Evolutionary conservation across 2,113 vertebrate genomes (phyloP).

Genomic region (Pteruthius melanotis): DNA sequence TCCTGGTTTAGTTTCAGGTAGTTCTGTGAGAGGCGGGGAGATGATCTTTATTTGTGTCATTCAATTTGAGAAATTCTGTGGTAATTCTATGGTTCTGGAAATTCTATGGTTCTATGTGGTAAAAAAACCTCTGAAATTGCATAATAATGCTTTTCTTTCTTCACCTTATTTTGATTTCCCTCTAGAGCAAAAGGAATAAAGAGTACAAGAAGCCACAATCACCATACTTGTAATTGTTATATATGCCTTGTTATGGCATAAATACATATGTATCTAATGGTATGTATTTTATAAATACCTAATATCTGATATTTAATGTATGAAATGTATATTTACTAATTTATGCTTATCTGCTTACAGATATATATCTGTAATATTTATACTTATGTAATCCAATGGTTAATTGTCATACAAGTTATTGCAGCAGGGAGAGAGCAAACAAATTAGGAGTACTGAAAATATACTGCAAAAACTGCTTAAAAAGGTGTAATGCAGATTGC

Average conservation of each 20-base stretch:
- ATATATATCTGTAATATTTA: background rate
- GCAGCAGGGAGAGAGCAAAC: background rate
- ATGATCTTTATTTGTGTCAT: background rate
- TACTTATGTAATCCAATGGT: background rate
- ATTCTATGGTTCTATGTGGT: background rate
- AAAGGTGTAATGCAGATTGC: background rate
- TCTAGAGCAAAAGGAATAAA: background rate
- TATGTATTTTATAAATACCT: background rate
- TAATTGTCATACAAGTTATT: background rate
- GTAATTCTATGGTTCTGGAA: too few relatives aligned
- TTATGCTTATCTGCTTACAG: background rate
- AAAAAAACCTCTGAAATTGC: background rate
- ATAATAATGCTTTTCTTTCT: background rate
- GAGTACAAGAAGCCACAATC: background rate
- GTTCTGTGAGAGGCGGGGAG: background rate
- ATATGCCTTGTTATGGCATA: background rate
- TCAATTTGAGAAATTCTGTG: background rate
- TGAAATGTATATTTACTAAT: background rate
- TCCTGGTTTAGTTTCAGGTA: background rate
- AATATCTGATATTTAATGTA: background rate
- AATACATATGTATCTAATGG: background rate
- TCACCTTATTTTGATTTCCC: background rate
- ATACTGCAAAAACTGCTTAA: background rate
- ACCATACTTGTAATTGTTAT: background rate
- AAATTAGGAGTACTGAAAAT: background rate